Conservation (phyloP, 2,113 vertebrate species). For the Sphyrna mokarran region DNA sequence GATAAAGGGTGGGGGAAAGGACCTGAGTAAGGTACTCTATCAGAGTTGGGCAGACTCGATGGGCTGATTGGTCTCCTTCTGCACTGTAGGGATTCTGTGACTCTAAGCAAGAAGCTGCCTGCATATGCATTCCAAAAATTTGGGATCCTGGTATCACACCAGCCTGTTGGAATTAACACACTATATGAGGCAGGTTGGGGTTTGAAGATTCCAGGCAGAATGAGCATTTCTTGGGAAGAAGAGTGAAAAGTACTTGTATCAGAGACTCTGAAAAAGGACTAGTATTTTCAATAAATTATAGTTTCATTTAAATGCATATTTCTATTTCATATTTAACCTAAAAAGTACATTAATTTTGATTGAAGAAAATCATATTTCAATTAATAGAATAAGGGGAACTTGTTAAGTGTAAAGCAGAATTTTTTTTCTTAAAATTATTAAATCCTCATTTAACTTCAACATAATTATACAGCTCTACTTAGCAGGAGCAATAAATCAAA, state of each 20-base stretch:
- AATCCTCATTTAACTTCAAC: not conserved
- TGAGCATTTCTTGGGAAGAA: not conserved
- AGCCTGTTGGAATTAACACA: no score
- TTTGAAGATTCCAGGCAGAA: not conserved
- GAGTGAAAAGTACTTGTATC: not conserved
- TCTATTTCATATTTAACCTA: not conserved
- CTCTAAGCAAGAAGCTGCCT: no score
- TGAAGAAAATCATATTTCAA: not conserved
- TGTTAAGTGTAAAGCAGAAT: not conserved
- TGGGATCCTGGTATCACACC: no score
- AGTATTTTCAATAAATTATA: not conserved
- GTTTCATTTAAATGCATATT: not conserved
- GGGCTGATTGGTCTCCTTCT: no score
- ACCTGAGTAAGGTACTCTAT: no score
- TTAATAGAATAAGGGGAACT: not conserved
- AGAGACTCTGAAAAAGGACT: not conserved
- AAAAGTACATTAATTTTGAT: conserved; percentile 3
- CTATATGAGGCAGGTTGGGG: not conserved
- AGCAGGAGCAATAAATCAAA: not conserved
- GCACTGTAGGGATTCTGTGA: no score
- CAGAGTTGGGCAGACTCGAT: no score
- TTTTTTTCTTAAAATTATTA: not conserved
- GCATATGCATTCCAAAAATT: no score
- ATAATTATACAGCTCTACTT: not conserved
- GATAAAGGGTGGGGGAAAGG: no score